These are phyloP conservation scores for Gallinago solitaria DNA, from an alignment of 2,797 vertebrate species.

Conservation along the genomic window DNA sequence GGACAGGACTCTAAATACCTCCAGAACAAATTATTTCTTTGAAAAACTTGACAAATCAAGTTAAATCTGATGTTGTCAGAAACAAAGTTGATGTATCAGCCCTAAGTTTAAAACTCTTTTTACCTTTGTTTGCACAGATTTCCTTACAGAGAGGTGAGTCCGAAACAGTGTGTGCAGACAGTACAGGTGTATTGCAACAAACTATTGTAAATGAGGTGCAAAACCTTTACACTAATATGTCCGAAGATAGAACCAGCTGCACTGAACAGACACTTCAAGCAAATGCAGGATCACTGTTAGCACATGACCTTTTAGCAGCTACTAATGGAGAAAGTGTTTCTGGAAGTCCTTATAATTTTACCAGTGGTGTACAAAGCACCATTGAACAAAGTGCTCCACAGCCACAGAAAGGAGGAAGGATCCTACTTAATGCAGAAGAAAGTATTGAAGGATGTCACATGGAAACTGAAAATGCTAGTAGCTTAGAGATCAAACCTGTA, in stretches of 20 bases:
- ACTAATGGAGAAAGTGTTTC: not conserved
- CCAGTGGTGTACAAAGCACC: not conserved
- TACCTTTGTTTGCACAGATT: slow-evolving; percentile 18
- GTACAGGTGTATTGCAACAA: slow-evolving; percentile 30
- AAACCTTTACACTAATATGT: not conserved
- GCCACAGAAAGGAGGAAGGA: not conserved
- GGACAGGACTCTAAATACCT: not conserved
- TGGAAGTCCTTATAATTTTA: not conserved
- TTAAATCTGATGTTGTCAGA: not conserved
- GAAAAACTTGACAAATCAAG: not conserved
- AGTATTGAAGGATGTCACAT: not conserved
- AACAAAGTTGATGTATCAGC: not conserved
- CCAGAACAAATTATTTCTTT: not conserved
- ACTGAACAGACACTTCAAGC: not conserved
- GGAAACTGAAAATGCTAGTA: not conserved
- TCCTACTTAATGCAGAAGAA: not conserved
- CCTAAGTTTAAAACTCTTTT: slow-evolving; percentile 9
- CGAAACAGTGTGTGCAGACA: not conserved
- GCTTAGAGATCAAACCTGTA: not conserved
- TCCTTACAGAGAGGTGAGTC: slow-evolving; percentile 22
- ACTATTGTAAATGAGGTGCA: slow-evolving; percentile 2
- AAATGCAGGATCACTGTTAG: not conserved
- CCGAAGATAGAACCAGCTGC: not conserved
- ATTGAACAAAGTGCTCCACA: not conserved
- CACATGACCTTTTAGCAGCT: not conserved